phyloP scores from a whole-genome alignment of 2,113 vertebrate species.

The Cyrtonyx montezumae region DNA sequence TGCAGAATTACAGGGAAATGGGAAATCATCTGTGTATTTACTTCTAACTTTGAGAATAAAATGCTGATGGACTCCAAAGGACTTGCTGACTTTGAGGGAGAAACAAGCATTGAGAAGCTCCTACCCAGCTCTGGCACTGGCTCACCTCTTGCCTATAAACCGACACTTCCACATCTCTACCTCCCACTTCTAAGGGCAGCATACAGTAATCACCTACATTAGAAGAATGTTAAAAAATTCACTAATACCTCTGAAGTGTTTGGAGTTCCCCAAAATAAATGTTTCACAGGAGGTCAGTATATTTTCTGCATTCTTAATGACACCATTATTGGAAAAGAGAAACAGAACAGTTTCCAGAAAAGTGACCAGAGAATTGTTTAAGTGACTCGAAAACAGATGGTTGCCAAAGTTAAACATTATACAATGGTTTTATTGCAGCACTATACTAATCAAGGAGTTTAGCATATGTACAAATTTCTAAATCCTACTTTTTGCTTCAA shows the following conservation, averaged over 20 bases:
- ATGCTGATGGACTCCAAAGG: neutral
- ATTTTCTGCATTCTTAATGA: neutral
- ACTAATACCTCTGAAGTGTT: neutral
- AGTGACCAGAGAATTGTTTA: neutral
- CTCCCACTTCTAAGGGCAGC: neutral
- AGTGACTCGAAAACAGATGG: neutral
- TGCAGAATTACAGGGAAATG: neutral
- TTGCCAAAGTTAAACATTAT: neutral
- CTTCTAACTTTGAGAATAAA: neutral
- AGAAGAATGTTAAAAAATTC: neutral
- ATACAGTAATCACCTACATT: neutral
- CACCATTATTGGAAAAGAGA: neutral
- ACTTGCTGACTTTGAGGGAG: neutral
- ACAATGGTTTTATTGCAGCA: neutral
- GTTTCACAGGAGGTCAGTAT: neutral
- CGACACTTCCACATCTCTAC: neutral
- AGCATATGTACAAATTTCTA: neutral
- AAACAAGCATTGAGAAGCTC: neutral
- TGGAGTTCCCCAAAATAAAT: neutral
- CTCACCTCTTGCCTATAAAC: neutral
- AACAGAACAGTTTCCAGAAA: neutral
- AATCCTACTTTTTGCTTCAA: neutral
- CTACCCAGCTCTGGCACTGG: neutral
- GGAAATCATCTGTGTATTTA: neutral
- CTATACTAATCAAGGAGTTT: slow-evolving; percentile 1